Conservation (phyloP, 2,113 vertebrate genomes). For the Neolamprologus variostigma region DNA sequence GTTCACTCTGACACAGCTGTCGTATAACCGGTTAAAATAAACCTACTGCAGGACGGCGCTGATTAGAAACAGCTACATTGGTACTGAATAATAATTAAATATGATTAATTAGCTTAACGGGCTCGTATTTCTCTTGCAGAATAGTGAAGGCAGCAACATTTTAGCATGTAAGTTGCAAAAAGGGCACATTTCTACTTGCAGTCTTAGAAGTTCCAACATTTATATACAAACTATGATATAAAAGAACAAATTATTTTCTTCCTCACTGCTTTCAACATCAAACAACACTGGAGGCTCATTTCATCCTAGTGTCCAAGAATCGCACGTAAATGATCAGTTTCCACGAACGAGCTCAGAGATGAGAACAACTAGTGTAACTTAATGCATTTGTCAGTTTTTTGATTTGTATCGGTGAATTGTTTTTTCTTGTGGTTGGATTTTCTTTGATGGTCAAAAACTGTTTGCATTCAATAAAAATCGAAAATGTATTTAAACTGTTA, state of each 20-base stretch:
- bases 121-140: background rate
- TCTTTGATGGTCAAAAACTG: background rate
- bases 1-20: background rate
- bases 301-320: background rate
- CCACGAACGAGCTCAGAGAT: background rate
- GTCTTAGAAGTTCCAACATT: accelerated
- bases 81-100: background rate
- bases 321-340: background rate
- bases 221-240: background rate
- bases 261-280: background rate
- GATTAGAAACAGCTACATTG: background rate
- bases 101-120: background rate
- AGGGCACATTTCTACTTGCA: background rate
- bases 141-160: background rate
- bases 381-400: background rate
- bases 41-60: accelerated
- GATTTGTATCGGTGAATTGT: background rate
- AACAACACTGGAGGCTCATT: accelerated
- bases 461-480: background rate
- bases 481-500: background rate
- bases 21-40: background rate
- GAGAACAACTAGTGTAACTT: background rate
- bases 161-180: background rate
- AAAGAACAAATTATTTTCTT: accelerated
- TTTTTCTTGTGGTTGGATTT: background rate